Evolutionary conservation across 2,113 vertebrate genomes (phyloP).

Genomic region (Xiphophorus maculatus): DNA sequence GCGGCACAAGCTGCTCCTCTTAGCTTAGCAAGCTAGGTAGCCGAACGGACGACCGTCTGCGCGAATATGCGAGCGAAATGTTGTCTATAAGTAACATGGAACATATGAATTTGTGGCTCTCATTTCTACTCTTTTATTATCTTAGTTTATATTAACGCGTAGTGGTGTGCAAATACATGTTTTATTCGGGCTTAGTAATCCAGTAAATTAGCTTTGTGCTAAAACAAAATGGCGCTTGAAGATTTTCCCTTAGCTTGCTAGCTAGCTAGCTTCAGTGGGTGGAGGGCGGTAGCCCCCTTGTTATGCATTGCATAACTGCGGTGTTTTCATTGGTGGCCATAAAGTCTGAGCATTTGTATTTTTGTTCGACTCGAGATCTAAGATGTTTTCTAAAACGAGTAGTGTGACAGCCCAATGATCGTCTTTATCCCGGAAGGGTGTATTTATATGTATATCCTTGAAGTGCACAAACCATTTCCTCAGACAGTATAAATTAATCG

Average conservation of each 20-base stretch:
- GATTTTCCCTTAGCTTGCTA: constrained; percentile 50
- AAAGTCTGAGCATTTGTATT: constrained; percentile 45
- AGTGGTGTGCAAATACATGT: fast-evolving
- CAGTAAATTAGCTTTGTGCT: constrained; percentile 59
- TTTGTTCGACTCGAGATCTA: constrained; percentile 23
- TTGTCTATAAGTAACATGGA: fast-evolving
- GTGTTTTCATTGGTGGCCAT: constrained; percentile 59
- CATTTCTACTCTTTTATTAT: fast-evolving
- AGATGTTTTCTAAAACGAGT: neutral
- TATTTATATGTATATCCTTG: neutral
- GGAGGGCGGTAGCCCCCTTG: constrained; percentile 69
- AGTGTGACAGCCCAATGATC: neutral
- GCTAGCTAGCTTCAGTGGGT: constrained; percentile 74
- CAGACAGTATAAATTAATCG: constrained; percentile 14
- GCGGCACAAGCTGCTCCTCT: constrained; percentile 60
- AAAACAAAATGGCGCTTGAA: constrained; percentile 73
- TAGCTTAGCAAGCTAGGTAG: constrained; percentile 75
- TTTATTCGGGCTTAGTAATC: neutral
- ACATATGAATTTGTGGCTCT: neutral
- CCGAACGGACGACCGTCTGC: constrained; percentile 16
- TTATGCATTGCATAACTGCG: constrained; percentile 67
- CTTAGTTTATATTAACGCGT: fast-evolving
- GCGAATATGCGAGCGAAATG: neutral
- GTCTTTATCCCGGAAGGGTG: neutral
- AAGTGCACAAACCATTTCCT: neutral